Percentiles rank a stretch among this genome's conserved stretches.
Conservation (phyloP, 2,797 vertebrate genomes). For the Cossypha caffra region DNA sequence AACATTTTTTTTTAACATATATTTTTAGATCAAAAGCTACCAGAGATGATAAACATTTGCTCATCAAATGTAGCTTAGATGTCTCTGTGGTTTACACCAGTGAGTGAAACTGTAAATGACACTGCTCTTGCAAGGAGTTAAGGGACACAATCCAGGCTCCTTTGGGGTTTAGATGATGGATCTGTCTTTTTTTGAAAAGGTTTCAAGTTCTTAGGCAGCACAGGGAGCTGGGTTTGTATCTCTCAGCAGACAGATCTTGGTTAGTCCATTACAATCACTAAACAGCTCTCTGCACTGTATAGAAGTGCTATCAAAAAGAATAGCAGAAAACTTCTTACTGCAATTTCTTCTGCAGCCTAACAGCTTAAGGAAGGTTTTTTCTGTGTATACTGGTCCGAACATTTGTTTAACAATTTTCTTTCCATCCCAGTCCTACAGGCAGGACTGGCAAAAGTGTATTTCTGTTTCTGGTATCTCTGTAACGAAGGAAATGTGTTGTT, state of each 20-base stretch:
- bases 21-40: conserved; percentile 17
- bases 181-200: background rate
- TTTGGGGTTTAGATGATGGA: background rate
- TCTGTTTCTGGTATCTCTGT: background rate
- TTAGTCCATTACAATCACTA: background rate
- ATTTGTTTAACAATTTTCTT: background rate
- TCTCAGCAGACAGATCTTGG: background rate
- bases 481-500: background rate
- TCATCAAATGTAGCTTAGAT: background rate
- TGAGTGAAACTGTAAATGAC: background rate
- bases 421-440: background rate
- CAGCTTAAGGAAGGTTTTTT: background rate
- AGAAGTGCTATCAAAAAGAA: background rate
- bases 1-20: background rate
- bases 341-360: background rate
- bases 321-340: background rate
- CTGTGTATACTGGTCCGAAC: background rate
- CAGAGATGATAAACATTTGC: background rate
- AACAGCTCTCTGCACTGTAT: background rate
- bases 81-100: background rate
- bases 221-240: background rate
- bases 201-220: background rate
- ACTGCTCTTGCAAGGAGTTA: background rate
- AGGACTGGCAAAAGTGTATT: background rate
- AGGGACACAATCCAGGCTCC: background rate